These are phyloP conservation scores for Girardinus metallicus DNA, from an alignment of 2,797 vertebrate species.

Conservation along the genomic window DNA sequence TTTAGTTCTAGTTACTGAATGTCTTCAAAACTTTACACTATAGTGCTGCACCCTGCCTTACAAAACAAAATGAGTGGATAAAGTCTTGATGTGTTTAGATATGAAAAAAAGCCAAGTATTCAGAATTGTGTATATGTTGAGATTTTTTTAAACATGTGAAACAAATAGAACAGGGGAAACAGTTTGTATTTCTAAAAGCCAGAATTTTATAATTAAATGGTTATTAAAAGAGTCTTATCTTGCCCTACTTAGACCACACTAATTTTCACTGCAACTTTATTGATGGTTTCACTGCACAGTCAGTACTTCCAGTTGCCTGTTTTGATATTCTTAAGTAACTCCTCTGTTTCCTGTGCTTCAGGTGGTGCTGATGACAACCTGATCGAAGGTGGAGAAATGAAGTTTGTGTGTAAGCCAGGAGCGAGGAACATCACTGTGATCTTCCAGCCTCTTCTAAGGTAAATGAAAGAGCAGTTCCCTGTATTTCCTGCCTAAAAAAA, in stretches of 20 bases:
- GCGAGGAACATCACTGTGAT: conserved; percentile 97
- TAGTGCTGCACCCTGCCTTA: not conserved
- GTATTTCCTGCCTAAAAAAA: not conserved
- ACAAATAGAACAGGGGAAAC: not conserved
- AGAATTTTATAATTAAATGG: not conserved
- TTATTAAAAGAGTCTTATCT: not conserved
- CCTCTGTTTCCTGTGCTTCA: conserved; percentile 60
- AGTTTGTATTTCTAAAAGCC: not conserved
- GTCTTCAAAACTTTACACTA: not conserved
- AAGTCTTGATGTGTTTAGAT: not conserved
- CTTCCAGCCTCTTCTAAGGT: conserved; percentile 97
- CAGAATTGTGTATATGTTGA: not conserved
- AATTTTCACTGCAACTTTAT: not conserved
- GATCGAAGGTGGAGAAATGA: conserved; percentile 96
- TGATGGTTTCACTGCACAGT: not conserved
- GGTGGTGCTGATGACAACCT: conserved; percentile 97
- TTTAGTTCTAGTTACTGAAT: not conserved
- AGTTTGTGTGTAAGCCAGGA: conserved; percentile 97
- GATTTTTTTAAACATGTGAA: not conserved
- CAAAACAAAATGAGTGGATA: not conserved
- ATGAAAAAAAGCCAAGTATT: not conserved
- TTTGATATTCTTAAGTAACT: conserved; percentile 2
- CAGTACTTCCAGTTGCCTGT: not conserved
- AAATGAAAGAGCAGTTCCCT: conserved; percentile 28
- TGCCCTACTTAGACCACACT: not conserved